Base-by-base conservation (phyloP, 2,888 invertebrate genomes). In the Coelopa pilipes region DNA sequence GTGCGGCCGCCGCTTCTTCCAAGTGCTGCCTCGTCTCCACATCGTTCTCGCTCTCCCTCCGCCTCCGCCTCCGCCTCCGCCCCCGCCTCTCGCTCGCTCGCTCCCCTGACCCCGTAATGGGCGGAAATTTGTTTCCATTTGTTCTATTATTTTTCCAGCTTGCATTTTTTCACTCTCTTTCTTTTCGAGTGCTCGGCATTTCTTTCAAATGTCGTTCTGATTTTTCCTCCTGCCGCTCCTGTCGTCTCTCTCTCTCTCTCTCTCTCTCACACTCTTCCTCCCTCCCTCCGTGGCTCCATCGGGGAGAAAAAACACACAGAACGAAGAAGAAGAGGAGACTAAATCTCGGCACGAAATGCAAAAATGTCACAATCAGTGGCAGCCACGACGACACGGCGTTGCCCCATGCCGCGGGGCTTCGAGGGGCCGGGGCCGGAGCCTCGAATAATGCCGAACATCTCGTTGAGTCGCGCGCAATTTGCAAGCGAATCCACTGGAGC, bases 401-500 rank as follows among this genome's bases (percentile, higher is more conserved):
- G 55, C 57, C 24, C 1, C 11, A 59, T 24, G 19, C 57, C 12
- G 24, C 21, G 34, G 7, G 34, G 34, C 34, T 2, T 17, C 10
- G 11, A 17, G 11, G 17, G 13, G 17, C 12, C 34, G 63, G n/a
- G 34, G 46, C n/a, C 34, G 45, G n/a, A n/a, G 34, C 19, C 45
- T 21, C 12, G 19, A 65, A 47, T 45, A 47, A 66, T 66, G 50
- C 66, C 47, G 49, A 66, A 47, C 66, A 47, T 46, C 47, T 66
- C 34, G 67, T 67, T 67, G 15, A 34, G 53, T 49, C 53, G 67
- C 24, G 19, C 53, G 53, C 67, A 50, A 67, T 67, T 67, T 67
- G 67, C 67, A 67, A 53, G 17, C 45, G 67, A 67, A 67, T 55
- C 50, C 67, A 67, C 53, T 67, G 53, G 15, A 55, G 53, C 53